Percentiles rank a stretch among this genome's conserved stretches.
Evolutionary conservation across 2,888 invertebrate species (phyloP).

Genomic region (Nasonia oneida): DNA sequence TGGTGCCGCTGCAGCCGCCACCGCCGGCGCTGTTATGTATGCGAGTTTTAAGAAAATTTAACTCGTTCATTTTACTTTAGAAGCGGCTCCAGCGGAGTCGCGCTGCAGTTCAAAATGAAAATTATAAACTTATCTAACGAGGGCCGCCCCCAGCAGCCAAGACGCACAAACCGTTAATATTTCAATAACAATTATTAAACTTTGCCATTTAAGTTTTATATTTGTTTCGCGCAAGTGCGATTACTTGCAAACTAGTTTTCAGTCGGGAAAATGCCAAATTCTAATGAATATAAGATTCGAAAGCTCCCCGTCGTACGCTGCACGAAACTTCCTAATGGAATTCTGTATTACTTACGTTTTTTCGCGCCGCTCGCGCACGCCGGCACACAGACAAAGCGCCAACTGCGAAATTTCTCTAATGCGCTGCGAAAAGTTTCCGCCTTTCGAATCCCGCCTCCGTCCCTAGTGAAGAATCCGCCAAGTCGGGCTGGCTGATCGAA

Average conservation of each 20-base stretch:
- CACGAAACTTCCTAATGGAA: conserved; percentile 62
- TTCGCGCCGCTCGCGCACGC: background rate
- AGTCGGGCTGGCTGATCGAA: background rate
- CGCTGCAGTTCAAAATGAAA: conserved; percentile 28
- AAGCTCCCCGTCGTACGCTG: conserved; percentile 57
- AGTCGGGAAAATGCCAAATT: conserved; percentile 60
- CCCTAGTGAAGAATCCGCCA: background rate
- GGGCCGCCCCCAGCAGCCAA: conserved; percentile 26
- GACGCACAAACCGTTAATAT: conserved; percentile 49
- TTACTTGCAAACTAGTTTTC: conserved; percentile 63
- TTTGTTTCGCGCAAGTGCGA: conserved; percentile 60
- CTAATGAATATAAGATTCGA: conserved; percentile 64
- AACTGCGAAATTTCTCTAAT: conserved; percentile 23
- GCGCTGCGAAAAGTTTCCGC: background rate
- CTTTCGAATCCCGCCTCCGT: background rate
- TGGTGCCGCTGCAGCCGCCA: background rate
- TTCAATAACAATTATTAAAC: conserved; percentile 62
- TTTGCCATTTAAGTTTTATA: conserved; percentile 63
- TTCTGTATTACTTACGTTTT: conserved; percentile 60
- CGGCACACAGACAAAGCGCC: background rate
- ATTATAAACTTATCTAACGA: conserved; percentile 58
- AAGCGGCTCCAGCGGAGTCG: background rate
- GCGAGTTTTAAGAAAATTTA: conserved; percentile 44
- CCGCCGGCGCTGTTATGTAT: conserved; percentile 1
- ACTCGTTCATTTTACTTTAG: conserved; percentile 42